Evolutionary conservation across 2,888 invertebrate species (phyloP).

Genomic region (Odontocerum albicorne): DNA sequence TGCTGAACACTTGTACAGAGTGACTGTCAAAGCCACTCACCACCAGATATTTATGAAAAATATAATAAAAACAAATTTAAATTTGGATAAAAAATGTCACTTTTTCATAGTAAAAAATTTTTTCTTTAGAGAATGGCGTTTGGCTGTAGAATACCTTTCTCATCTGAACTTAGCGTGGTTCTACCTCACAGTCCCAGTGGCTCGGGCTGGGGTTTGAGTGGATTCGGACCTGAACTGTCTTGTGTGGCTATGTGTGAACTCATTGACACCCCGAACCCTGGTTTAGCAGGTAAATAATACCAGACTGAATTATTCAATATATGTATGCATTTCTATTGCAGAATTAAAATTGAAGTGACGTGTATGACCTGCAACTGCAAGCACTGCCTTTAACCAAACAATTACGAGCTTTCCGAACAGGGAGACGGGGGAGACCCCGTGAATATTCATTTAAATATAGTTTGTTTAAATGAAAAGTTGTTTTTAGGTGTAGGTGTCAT

Average conservation of each 20-base stretch:
- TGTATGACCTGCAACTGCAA: not conserved
- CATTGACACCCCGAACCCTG: constrained; percentile 65
- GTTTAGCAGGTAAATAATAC: constrained; percentile 44
- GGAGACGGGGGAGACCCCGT: too few relatives aligned
- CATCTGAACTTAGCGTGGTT: constrained; percentile 72
- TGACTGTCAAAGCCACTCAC: too few relatives aligned
- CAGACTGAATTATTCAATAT: not conserved
- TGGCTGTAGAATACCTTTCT: constrained; percentile 75
- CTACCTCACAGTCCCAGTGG: constrained; percentile 72
- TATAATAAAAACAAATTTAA: too few relatives aligned
- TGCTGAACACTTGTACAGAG: too few relatives aligned
- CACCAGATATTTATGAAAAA: too few relatives aligned
- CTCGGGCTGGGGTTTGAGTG: constrained; percentile 76
- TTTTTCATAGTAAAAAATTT: constrained; percentile 2
- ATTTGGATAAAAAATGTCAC: not conserved
- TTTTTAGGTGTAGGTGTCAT: too few relatives aligned
- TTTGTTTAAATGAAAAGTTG: too few relatives aligned
- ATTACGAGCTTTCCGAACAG: not conserved
- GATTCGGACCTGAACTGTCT: constrained; percentile 73
- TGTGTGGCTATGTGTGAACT: constrained; percentile 82
- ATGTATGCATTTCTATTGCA: not conserved
- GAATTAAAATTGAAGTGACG: not conserved
- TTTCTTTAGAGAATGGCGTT: constrained; percentile 46
- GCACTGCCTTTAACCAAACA: not conserved
- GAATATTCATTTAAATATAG: too few relatives aligned